These are phyloP conservation scores for Charina bottae DNA, from an alignment of 2,113 vertebrate species.

Conservation along the genomic window DNA sequence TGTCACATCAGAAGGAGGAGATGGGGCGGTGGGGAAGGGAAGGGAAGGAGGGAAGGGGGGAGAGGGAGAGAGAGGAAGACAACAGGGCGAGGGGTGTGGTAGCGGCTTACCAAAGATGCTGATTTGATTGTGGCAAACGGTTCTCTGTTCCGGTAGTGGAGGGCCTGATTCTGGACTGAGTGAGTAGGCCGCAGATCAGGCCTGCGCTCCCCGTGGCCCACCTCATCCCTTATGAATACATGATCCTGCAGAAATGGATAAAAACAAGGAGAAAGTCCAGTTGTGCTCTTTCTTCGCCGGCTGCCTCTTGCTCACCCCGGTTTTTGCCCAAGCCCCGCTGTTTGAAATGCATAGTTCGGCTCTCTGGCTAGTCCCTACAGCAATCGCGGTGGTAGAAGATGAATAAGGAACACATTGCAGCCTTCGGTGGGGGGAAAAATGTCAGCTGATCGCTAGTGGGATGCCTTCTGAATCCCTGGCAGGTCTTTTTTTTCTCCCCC, in stretches of 20 bases:
- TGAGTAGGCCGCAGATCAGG: slow-evolving; percentile 88
- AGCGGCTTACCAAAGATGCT: slow-evolving; percentile 92
- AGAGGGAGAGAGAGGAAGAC: slow-evolving; percentile 2
- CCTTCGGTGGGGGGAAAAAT: slow-evolving; percentile 68
- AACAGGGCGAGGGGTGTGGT: slow-evolving; percentile 58
- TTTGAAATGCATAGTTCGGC: slow-evolving; percentile 88
- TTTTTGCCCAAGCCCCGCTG: slow-evolving; percentile 82
- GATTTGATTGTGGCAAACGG: slow-evolving; percentile 99
- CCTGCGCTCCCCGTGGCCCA: slow-evolving; percentile 89
- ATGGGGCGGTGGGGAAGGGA: background rate
- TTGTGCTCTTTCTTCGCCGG: slow-evolving; percentile 79
- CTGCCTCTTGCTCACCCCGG: slow-evolving; percentile 81
- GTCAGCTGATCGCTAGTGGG: slow-evolving; percentile 84
- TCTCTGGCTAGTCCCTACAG: slow-evolving; percentile 82
- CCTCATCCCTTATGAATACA: slow-evolving; percentile 96
- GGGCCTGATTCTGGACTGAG: slow-evolving; percentile 90
- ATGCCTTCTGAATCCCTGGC: slow-evolving; percentile 77
- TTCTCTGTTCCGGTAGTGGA: slow-evolving; percentile 94
- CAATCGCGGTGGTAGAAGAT: slow-evolving; percentile 81
- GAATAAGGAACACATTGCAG: slow-evolving; percentile 87
- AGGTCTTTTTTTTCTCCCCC: slow-evolving; percentile 65
- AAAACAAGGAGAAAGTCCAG: slow-evolving; percentile 90
- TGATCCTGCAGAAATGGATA: slow-evolving; percentile 93
- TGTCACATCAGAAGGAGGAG: slow-evolving; percentile 1
- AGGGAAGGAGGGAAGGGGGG: too few relatives aligned